phyloP scores from a whole-genome alignment of 1,140 invertebrate species.

The Calephelis virginiensis region DNA sequence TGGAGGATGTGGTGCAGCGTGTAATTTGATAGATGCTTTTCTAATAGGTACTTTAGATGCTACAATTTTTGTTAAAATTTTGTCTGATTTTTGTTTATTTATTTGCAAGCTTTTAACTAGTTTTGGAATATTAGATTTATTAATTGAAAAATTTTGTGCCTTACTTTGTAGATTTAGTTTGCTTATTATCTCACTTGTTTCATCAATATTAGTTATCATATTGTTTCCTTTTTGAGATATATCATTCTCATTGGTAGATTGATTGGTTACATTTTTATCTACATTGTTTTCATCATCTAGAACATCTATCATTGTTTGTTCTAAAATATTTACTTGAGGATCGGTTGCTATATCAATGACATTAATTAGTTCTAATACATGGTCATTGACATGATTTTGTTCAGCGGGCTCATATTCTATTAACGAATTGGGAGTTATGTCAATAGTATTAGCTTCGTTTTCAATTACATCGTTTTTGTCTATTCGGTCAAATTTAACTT shows the following conservation, averaged over 20 bases:
- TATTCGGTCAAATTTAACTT: too few species aligned
- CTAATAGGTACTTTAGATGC: constrained; percentile 65
- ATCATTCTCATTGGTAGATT: neutral
- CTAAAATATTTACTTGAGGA: constrained; percentile 5
- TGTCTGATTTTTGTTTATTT: constrained; percentile 54
- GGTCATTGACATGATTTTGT: too few species aligned
- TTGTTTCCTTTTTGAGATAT: neutral
- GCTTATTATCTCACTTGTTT: constrained; percentile 3
- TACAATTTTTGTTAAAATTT: constrained; percentile 54
- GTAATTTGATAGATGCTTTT: constrained; percentile 58
- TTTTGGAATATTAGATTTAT: constrained; percentile 67
- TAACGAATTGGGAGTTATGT: too few species aligned
- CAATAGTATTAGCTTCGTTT: too few species aligned
- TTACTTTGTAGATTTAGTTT: constrained; percentile 2
- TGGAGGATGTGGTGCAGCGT: constrained; percentile 60
- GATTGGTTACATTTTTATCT: neutral
- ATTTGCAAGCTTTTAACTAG: constrained; percentile 47
- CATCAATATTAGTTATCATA: neutral
- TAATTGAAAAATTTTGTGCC: constrained; percentile 22
- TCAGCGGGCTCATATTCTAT: too few species aligned
- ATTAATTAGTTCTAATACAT: too few species aligned
- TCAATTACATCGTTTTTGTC: too few species aligned
- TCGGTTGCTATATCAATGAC: too few species aligned
- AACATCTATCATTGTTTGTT: constrained; percentile 13
- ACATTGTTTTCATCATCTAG: constrained; percentile 11